Evolutionary conservation across 2,888 invertebrate genomes (phyloP).

Genomic region (Seladonia tumulorum): DNA sequence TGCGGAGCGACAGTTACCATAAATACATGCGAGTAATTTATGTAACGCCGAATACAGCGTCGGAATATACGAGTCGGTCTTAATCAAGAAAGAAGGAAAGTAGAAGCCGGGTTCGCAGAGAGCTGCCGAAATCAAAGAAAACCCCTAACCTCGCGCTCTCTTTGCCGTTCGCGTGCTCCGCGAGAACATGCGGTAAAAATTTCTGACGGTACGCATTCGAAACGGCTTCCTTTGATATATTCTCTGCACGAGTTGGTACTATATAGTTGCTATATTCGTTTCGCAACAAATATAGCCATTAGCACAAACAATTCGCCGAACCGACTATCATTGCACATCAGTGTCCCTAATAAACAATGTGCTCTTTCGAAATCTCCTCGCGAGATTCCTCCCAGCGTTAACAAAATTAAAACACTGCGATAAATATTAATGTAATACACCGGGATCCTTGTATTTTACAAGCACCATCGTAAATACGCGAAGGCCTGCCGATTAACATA

Average conservation of each 20-base stretch:
- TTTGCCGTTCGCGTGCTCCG: background rate
- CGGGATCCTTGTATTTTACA: background rate
- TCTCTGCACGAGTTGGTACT: background rate
- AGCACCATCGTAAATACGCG: background rate
- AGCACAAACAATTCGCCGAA: background rate
- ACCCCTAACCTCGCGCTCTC: background rate
- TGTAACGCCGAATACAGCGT: conserved; percentile 40
- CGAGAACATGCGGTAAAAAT: conserved; percentile 4
- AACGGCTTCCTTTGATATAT: background rate
- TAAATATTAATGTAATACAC: conserved; percentile 4
- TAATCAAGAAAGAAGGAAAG: conserved; percentile 55
- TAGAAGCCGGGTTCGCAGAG: conserved; percentile 8
- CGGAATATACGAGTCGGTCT: conserved; percentile 56
- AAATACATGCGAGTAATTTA: conserved; percentile 70
- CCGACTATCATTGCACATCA: too few relatives aligned
- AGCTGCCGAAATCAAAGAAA: conserved; percentile 16
- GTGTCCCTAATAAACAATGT: too few relatives aligned
- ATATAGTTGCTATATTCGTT: too few relatives aligned
- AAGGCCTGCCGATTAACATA: background rate
- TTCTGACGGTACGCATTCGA: background rate
- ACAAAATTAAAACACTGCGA: too few relatives aligned
- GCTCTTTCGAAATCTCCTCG: too few relatives aligned
- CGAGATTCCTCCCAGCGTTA: too few relatives aligned
- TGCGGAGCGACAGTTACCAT: conserved; percentile 67
- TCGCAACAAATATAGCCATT: background rate